Evolutionary conservation across 2,113 vertebrate species (phyloP), one percentile per base, ranked within the genome.

Genomic region (Laticauda colubrina): DNA sequence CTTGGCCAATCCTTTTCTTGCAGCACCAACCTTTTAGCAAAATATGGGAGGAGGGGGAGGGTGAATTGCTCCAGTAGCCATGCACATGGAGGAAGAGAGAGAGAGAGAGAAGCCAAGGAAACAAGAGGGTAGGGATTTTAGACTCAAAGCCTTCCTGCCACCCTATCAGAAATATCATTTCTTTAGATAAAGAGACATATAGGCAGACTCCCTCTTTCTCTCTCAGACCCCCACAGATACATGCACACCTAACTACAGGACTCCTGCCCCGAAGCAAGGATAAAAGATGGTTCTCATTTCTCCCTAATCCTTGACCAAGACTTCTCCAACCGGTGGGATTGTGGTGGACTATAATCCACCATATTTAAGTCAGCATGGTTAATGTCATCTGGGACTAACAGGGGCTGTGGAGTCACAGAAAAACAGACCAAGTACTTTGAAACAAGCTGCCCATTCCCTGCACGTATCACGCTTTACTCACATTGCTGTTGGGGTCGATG

Each of bases 401-500:
- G 69, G 69, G n/a, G 20, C n/a, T 39, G 2, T 9, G 18, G 15
- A 43, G 18, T 3, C 9, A 81, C 20, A 81, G 75, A 81, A 43
- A 20, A 43, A 81, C 75, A 81, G 7, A 7, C 39, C 39, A 81
- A 43, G 39, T 81, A 43, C 18, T 43, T 81, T 21, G 75, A 81
- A 34, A 10, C 75, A 43, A 43, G 18, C 75, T 81, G 75, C 34
- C 34, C 75, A 9, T 39, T 43, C 75, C 34, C 34, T 81, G 34
- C 20, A 9, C 34, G 3, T 81, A 43, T 43, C 59, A 9, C 18
- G 18, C 75, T 81, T 21, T 21, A 98, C 98, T 98, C 97, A 99
- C 98, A 95, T 99, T 98, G 97, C 98, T 98, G 96, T 99, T 98
- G 96, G 97, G 97, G 97, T 99, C 98, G 97, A 98, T 98, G 97